Base-by-base conservation (phyloP, 2,113 vertebrate species). In the Pseudopipra pipra region DNA sequence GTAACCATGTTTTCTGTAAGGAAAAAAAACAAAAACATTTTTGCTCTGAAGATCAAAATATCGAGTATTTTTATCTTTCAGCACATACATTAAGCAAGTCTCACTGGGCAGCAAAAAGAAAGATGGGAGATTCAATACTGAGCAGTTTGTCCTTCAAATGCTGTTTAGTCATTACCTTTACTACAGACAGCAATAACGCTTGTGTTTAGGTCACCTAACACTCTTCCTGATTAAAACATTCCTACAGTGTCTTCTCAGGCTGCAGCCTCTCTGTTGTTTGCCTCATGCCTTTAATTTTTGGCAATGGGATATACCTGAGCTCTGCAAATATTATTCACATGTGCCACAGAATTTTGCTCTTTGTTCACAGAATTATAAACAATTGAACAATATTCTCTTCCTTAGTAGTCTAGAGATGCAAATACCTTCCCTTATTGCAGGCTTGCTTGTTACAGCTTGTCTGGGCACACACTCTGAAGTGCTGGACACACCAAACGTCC, bases 61-160 rank as follows among this genome's bases (percentile, higher is more conserved):
- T 43, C 56, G 46, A 37, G 43, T 46, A 77, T 83, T 92, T 91
- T 41, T 59, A 3, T n/a, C 51, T 58, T 52, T 65, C 20, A 67
- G 52, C 85, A 73, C 8, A 72, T 5, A 39, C 5, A 1, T 43
- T 71, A 67, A 59, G 71, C 65, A 92, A 83, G 52, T 67, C 55
- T 92, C 44, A 92, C 41, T 0, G 0, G 31, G 49, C 49, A 93
- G 31, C 44, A 81, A 88, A 85, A 56, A 22, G 35, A 44, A 85
- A 88, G 66, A 65, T 0, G 0, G 63, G 39, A 67, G 39, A 65
- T 61, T 67, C n/a, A 84, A 52, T 31, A 81, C 43, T 4, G 12
- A 84, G 56, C 47, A 87, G 71, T 52, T 81, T 92, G 90, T 78
- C 88, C 90, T 96, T 92, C 91, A 95, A 89, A 85, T 25, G 49